Conservation (phyloP, 1,140 invertebrate species). For the Platyura marginata region DNA sequence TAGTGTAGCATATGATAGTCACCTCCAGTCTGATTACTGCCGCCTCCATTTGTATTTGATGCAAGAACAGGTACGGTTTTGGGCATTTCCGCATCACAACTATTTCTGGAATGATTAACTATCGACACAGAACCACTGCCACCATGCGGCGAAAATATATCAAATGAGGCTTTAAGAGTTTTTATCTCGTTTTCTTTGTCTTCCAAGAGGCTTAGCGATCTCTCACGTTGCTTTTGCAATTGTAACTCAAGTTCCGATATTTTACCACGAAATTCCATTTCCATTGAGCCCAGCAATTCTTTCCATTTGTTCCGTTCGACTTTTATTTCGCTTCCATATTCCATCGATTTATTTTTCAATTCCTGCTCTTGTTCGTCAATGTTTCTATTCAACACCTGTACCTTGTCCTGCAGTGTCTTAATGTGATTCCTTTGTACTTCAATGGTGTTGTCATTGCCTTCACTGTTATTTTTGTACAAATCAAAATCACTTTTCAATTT, state of each 20-base stretch:
- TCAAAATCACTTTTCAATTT: conserved; percentile 26
- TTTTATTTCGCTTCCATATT: conserved; percentile 24
- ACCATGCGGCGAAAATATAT: conserved; percentile 27
- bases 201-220: conserved; percentile 52
- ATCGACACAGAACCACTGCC: neutral
- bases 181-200: conserved; percentile 67
- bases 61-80: conserved; percentile 5
- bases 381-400: conserved; percentile 37
- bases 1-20: conserved; percentile 60
- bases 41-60: neutral
- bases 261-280: conserved; percentile 34
- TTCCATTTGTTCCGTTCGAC: conserved; percentile 36
- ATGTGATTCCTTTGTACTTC: conserved; percentile 35
- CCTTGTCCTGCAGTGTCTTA: conserved; percentile 40
- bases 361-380: conserved; percentile 36
- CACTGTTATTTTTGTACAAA: conserved; percentile 21
- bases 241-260: conserved; percentile 48
- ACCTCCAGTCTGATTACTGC: neutral
- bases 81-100: conserved; percentile 8
- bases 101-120: neutral
- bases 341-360: conserved; percentile 29
- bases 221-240: conserved; percentile 55
- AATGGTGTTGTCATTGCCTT: conserved; percentile 23
- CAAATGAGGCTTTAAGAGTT: conserved; percentile 37
- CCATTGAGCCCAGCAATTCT: conserved; percentile 30